phyloP scores from a whole-genome alignment of 2,888 invertebrate genomes.

The Catocala sponsa region DNA sequence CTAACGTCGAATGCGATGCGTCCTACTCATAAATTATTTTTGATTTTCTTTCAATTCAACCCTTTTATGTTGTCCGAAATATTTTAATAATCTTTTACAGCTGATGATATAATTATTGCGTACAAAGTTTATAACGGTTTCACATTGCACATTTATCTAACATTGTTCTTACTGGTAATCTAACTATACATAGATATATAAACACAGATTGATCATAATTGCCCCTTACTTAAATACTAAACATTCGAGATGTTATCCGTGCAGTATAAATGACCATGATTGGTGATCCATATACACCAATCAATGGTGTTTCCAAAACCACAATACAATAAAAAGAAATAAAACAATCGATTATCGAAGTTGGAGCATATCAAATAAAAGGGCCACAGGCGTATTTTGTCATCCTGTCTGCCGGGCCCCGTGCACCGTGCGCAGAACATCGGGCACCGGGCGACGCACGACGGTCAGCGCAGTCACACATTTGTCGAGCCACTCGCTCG shows the following conservation, averaged over 20 bases:
- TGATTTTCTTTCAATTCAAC: slow-evolving; percentile 63
- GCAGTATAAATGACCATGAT: not conserved
- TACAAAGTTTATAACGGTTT: not conserved
- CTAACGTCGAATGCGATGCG: slow-evolving; percentile 58
- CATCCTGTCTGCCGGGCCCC: slow-evolving; percentile 50
- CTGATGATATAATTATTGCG: slow-evolving; percentile 1
- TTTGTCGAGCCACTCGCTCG: slow-evolving; percentile 68
- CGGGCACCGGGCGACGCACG: slow-evolving; percentile 14
- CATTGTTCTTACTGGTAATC: too few species aligned
- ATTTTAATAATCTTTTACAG: slow-evolving; percentile 55
- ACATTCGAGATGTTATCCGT: not conserved
- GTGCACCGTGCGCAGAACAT: slow-evolving; percentile 10
- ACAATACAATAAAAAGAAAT: slow-evolving; percentile 22
- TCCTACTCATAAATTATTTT: slow-evolving; percentile 57
- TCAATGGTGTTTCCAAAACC: slow-evolving; percentile 2
- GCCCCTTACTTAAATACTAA: too few species aligned
- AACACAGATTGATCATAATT: too few species aligned
- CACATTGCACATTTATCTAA: too few species aligned
- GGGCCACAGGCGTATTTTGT: slow-evolving; percentile 63
- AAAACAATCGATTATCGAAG: slow-evolving; percentile 42
- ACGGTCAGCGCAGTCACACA: slow-evolving; percentile 63
- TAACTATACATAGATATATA: too few species aligned
- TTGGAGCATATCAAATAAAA: slow-evolving; percentile 56
- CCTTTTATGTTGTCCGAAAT: slow-evolving; percentile 62
- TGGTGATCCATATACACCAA: not conserved